phyloP scores from a whole-genome alignment of 2,888 invertebrate species.

The Rotaria macrura region DNA sequence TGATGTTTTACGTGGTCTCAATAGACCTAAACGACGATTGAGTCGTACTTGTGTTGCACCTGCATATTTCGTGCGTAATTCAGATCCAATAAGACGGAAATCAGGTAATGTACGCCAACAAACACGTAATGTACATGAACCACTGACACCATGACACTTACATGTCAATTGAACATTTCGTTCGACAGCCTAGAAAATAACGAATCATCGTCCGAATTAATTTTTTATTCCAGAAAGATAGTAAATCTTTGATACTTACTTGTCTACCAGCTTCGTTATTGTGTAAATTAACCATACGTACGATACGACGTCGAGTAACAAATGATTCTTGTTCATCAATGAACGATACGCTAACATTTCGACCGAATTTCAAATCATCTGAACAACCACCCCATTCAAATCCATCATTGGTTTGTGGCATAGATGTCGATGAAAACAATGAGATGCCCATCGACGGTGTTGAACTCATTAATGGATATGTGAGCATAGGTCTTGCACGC shows the following conservation, averaged over 20 bases:
- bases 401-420: constrained; percentile 41
- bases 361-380: constrained; percentile 86
- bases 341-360: constrained; percentile 81
- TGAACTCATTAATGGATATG: not conserved
- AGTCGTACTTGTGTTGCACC: constrained; percentile 27
- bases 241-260: constrained; percentile 37
- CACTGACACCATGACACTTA: constrained; percentile 52
- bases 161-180: constrained; percentile 46
- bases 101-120: constrained; percentile 50
- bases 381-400: constrained; percentile 88
- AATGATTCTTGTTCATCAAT: constrained; percentile 87
- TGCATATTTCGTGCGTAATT: constrained; percentile 26
- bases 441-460: not conserved
- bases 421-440: not conserved
- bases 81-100: constrained; percentile 47
- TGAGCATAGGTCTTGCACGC: not conserved
- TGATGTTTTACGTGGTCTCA: constrained; percentile 38
- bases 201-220: not conserved
- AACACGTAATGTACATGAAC: constrained; percentile 49
- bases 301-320: constrained; percentile 46
- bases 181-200: constrained; percentile 44
- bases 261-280: constrained; percentile 49
- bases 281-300: constrained; percentile 46
- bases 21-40: not conserved
- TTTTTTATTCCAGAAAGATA: not conserved